Evolutionary conservation across 2,888 invertebrate genomes (phyloP).

Genomic region (Drosophila meridionalis): DNA sequence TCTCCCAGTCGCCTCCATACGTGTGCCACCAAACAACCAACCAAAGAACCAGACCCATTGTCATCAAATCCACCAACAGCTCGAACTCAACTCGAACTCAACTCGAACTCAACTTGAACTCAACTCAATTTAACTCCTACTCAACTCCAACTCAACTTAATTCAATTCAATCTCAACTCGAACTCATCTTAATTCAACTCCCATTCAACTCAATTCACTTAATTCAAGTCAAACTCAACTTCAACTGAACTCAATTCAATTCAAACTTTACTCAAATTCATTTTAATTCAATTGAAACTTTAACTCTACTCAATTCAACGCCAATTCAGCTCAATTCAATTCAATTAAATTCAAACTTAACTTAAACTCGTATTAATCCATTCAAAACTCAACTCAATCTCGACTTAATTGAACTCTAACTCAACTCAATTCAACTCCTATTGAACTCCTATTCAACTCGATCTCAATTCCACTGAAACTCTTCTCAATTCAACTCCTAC

Average conservation of each 20-base stretch:
- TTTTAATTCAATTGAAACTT: neutral
- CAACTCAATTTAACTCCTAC: neutral
- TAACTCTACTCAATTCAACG: neutral
- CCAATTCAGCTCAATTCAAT: no score
- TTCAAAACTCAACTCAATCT: no score
- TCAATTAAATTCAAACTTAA: no score
- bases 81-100: neutral
- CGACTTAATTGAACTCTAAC: neutral
- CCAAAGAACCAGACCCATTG: slow-evolving; percentile 1
- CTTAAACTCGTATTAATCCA: no score
- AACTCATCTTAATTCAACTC: neutral
- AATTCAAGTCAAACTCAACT: neutral
- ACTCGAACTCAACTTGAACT: neutral
- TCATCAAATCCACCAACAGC: slow-evolving; percentile 20
- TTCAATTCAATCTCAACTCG: neutral
- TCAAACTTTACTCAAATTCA: neutral
- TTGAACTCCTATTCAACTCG: neutral
- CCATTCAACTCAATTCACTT: neutral
- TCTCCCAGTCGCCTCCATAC: slow-evolving; percentile 52
- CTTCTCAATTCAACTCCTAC: neutral
- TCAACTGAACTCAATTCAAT: neutral
- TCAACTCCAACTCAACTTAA: neutral
- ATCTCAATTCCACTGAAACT: neutral
- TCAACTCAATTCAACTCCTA: neutral
- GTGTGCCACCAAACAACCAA: slow-evolving; percentile 32